Percentiles rank a stretch among this genome's conserved stretches.
These are phyloP conservation scores for Microctenopoma lineatum DNA, from an alignment of 2,797 vertebrate species.

Conservation along the genomic window DNA sequence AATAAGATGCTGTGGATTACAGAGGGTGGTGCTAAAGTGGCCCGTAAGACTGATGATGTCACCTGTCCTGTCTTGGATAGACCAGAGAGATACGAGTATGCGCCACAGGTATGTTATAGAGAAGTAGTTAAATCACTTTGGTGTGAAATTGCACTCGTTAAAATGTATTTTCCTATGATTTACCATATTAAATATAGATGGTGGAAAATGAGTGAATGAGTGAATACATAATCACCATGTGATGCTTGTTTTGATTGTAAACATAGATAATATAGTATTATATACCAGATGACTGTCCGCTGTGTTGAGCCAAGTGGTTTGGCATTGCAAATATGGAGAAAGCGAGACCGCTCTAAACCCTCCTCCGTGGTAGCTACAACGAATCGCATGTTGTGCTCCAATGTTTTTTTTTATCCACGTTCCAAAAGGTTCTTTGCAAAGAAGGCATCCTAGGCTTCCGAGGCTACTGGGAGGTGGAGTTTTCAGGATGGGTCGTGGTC, in stretches of 20 bases:
- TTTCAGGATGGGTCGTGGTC: slow-evolving; percentile 69
- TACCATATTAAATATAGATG: background rate
- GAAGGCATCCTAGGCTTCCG: slow-evolving; percentile 72
- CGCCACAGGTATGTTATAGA: slow-evolving; percentile 71
- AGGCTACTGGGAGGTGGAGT: slow-evolving; percentile 77
- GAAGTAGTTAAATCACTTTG: background rate
- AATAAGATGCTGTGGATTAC: slow-evolving; percentile 79
- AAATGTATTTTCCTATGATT: background rate
- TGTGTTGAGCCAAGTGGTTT: slow-evolving; percentile 25
- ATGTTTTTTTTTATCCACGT: slow-evolving; percentile 14
- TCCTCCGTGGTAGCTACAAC: slow-evolving; percentile 6
- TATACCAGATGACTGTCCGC: slow-evolving; percentile 6
- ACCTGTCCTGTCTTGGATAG: slow-evolving; percentile 76
- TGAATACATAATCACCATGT: slow-evolving; percentile 1
- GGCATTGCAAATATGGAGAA: slow-evolving; percentile 16
- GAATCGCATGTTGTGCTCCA: slow-evolving; percentile 30
- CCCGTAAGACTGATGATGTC: slow-evolving; percentile 68
- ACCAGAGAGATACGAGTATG: slow-evolving; percentile 76
- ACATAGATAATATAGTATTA: background rate
- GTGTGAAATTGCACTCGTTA: background rate
- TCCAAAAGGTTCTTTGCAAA: slow-evolving; percentile 74
- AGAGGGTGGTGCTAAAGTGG: slow-evolving; percentile 69
- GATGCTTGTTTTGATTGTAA: slow-evolving; percentile 28
- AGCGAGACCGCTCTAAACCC: slow-evolving; percentile 7
- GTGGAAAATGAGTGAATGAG: background rate